These are phyloP conservation scores for Camponotus fellah DNA, from an alignment of 2,888 invertebrate genomes.

Conservation along the genomic window DNA sequence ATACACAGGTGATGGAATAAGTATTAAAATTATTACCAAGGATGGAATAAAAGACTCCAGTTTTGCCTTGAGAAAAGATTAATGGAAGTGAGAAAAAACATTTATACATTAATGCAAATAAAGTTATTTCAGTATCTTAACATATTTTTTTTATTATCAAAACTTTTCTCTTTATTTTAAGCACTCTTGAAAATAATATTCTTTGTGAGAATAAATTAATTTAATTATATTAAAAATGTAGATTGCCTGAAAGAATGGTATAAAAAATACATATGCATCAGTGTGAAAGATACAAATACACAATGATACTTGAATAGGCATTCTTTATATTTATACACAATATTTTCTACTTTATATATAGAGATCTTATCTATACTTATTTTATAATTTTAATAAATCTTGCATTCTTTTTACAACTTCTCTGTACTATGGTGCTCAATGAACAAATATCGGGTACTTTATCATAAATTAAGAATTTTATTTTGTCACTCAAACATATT, in stretches of 20 bases:
- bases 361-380: constrained; percentile 42
- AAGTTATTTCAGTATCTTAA: constrained; percentile 54
- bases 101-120: constrained; percentile 67
- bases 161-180: neutral
- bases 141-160: constrained; percentile 6
- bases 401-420: neutral
- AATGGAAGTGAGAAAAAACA: constrained; percentile 80
- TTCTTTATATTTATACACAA: constrained; percentile 20
- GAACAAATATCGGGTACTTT: constrained; percentile 33
- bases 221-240: neutral
- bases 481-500: constrained; percentile 53
- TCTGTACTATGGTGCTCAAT: constrained; percentile 16
- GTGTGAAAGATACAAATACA: neutral
- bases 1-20: constrained; percentile 97
- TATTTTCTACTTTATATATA: constrained; percentile 60
- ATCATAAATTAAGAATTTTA: constrained; percentile 64
- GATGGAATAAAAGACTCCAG: constrained; percentile 92
- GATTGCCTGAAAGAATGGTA: neutral
- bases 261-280: neutral
- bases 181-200: neutral
- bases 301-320: neutral
- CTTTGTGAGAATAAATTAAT: neutral
- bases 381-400: constrained; percentile 14
- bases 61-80: constrained; percentile 96
- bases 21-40: constrained; percentile 95